These are phyloP conservation scores for Cenopis cana DNA, from an alignment of 2,888 invertebrate genomes.

Conservation along the genomic window DNA sequence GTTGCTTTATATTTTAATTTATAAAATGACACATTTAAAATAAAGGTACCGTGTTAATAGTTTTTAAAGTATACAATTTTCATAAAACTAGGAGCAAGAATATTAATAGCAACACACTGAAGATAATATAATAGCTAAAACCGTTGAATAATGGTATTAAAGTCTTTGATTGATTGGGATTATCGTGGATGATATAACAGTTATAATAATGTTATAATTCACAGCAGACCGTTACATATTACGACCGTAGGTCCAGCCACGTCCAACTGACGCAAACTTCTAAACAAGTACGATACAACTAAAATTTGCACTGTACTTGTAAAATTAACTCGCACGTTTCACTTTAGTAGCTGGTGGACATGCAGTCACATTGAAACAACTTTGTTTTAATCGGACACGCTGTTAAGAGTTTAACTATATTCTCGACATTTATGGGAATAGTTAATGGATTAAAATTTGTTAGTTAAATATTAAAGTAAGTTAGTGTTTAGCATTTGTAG, in stretches of 20 bases:
- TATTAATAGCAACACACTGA: too few relatives aligned
- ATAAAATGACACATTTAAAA: background rate
- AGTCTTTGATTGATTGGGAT: too few relatives aligned
- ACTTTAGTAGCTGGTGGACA: slow-evolving; percentile 30
- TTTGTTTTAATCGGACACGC: slow-evolving; percentile 7
- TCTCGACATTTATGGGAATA: background rate
- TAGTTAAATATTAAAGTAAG: background rate
- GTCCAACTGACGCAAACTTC: slow-evolving; percentile 16
- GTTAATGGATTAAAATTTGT: background rate
- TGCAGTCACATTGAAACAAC: slow-evolving; percentile 12
- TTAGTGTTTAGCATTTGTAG: background rate
- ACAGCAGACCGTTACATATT: background rate
- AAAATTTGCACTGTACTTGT: slow-evolving; percentile 38
- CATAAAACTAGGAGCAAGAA: too few relatives aligned
- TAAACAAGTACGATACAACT: slow-evolving; percentile 23
- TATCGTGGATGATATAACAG: background rate
- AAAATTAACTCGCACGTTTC: slow-evolving; percentile 37
- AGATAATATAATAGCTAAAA: too few relatives aligned
- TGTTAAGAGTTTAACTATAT: background rate
- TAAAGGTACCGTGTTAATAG: background rate
- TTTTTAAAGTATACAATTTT: too few relatives aligned
- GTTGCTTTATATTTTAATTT: background rate
- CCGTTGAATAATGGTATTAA: too few relatives aligned
- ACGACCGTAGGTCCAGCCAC: background rate
- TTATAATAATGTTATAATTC: background rate